Evolutionary conservation across 2,113 vertebrate species (phyloP), one percentile per base, ranked within the genome.

Genomic region (Microtus richardsoni): DNA sequence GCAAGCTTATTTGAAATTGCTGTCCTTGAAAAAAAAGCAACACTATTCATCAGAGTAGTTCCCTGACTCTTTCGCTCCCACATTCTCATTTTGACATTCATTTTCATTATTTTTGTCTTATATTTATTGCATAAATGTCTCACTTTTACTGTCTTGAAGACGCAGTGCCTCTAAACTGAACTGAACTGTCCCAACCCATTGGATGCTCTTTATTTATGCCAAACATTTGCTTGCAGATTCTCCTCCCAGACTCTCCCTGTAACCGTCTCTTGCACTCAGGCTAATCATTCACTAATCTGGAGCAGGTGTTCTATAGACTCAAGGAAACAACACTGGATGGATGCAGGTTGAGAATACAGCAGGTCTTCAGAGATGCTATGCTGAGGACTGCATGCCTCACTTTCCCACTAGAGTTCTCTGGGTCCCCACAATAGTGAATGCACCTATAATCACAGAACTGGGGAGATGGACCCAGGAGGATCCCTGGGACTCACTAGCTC

Each of bases 1-100:
- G 89, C 3, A 79, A 93, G 60, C 6, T 54, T 84, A 66, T 86
- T 82, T 95, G 77, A 96, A 78, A 44, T 52, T 80, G 60, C 54
- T 93, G 44, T 19, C 64, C 64, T 88, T 60, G 77, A 36, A 54
- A 58, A n/a, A 97, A 95, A 96, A 95, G 96, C 54, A 95, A 26
- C 26, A n/a, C 36, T 39, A 84, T 62, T 93, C 70, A 52, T 66
- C 49, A 62, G 70, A 93, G 24, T 11, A 85, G 12, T 92, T 71
- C 62, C 79, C 70, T 58, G 7, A 13, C 30, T 82, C 64, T 71
- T 87, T 70, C 26, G 77, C 39, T 74, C 10, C 62, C 33, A 2
- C 16, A 3, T 24, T 58, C 89, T 62, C 19, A 58, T 60, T 22
- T 70, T 92, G n/a, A 64, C 7, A 22, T 84, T 70, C 22, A 16